Base-by-base conservation (phyloP, 2,888 invertebrate species). In the Metallyticus violacea region DNA sequence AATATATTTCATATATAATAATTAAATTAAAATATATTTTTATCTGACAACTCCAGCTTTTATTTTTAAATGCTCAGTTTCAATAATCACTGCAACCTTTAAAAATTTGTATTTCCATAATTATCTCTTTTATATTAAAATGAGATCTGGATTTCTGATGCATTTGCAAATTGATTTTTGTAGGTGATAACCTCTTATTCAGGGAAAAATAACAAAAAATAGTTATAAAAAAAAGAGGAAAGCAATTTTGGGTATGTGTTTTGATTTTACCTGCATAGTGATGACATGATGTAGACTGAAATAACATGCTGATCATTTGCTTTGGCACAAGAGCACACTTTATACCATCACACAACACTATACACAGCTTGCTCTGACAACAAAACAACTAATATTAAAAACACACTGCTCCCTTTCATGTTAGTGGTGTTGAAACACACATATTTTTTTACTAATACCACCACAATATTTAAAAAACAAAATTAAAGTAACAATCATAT, bases 311-410 rank as follows among this genome's bases (percentile, higher is more conserved):
- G 82, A 82, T 82, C 40, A 62, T 62, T 62, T 62, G 82, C 82
- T 82, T 76, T 82, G 82, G 62, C 82, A 81, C 81, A 81, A 81
- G 30, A 81, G 29, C 28, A 82, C 82, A 82, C 26, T 82, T 82
- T 76, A 82, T 26, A 29, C 29, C 22, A 29, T 29, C 81, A 82
- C 40, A 40, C 81, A 81, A 81, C 40, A 82, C 9, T 82, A 82
- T 81, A 81, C 81, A 40, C 30, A 28, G 80, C 80, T 80, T 82
- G 82, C 82, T 82, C 26, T 76, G 26, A 9, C 26, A 76, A 82
- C 82, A 81, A 30, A 81, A 25, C 80, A 80, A 26, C 40, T 62
- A 15, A 62, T 62, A 62, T 62, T 62, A 62, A 62, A n/a, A 62
- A 62, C 40, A 62, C 22, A 22, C 22, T 9, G 40, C 40, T 62